These are phyloP conservation scores for Sinocyclocheilus anshuiensis DNA, from an alignment of 2,113 vertebrate genomes.

Conservation along the genomic window DNA sequence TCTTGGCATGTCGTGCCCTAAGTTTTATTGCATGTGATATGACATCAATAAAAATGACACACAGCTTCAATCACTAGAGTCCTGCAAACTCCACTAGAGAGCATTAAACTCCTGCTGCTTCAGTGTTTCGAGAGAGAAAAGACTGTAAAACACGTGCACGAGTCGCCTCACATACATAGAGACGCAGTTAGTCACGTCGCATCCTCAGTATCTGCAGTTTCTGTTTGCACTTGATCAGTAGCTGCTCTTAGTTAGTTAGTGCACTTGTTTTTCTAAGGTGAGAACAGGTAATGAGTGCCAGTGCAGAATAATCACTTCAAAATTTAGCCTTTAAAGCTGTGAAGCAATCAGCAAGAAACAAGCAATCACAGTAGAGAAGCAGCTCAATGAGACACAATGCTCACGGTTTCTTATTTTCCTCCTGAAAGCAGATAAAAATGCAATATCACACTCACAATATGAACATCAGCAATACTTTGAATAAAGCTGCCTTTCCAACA, in stretches of 20 bases:
- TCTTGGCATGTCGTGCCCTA: not conserved
- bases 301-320: not conserved
- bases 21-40: conserved; percentile 11
- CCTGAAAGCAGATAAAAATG: not conserved
- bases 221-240: not conserved
- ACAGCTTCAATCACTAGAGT: not conserved
- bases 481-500: too few species aligned
- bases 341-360: not conserved
- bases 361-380: not conserved
- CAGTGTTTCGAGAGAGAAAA: not conserved
- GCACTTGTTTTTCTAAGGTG: not conserved
- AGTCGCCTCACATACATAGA: not conserved
- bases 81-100: not conserved
- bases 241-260: not conserved
- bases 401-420: too few species aligned
- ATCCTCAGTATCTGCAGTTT: not conserved
- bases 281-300: not conserved
- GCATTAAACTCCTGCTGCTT: not conserved
- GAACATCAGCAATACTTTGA: too few species aligned
- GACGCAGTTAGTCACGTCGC: not conserved
- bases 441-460: not conserved
- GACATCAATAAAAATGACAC: conserved; percentile 6
- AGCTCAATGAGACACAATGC: not conserved
- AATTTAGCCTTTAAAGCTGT: not conserved
- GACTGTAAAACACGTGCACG: not conserved